Conservation (phyloP, 2,888 invertebrate species). For the Melieria omissa region DNA sequence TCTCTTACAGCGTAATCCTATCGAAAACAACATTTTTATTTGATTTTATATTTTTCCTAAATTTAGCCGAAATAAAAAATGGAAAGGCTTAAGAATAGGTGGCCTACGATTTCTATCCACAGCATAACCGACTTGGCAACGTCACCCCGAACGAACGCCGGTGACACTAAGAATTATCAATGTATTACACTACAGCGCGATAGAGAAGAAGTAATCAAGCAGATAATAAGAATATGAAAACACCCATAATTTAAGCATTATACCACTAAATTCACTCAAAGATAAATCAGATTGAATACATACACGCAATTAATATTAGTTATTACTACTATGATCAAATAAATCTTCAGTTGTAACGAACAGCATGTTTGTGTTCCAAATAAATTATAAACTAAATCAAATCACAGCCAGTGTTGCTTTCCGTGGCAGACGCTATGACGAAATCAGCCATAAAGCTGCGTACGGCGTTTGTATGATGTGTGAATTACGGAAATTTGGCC, state of each 20-base stretch:
- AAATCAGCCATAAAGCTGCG: no score
- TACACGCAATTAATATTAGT: conserved; percentile 14
- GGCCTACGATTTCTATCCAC: conserved; percentile 13
- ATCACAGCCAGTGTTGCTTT: no score
- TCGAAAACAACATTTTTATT: conserved; percentile 40
- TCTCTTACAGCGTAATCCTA: conserved; percentile 61
- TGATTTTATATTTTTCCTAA: conserved; percentile 35
- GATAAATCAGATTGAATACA: conserved; percentile 1
- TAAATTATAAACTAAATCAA: no score
- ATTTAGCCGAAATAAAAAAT: conserved; percentile 45
- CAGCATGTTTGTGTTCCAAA: background rate
- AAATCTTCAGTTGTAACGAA: conserved; percentile 17
- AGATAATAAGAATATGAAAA: conserved; percentile 19
- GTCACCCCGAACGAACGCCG: no score
- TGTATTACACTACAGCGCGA: no score
- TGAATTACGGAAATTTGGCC: no score
- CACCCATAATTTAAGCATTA: conserved; percentile 23
- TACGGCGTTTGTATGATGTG: no score
- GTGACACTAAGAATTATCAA: no score
- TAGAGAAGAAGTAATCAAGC: background rate
- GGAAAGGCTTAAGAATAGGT: conserved; percentile 37
- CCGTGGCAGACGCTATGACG: no score
- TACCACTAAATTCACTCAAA: background rate
- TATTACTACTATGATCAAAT: conserved; percentile 14
- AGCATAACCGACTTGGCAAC: no score